phyloP scores from a whole-genome alignment of 2,797 vertebrate genomes.

The Sarcophilus harrisii region DNA sequence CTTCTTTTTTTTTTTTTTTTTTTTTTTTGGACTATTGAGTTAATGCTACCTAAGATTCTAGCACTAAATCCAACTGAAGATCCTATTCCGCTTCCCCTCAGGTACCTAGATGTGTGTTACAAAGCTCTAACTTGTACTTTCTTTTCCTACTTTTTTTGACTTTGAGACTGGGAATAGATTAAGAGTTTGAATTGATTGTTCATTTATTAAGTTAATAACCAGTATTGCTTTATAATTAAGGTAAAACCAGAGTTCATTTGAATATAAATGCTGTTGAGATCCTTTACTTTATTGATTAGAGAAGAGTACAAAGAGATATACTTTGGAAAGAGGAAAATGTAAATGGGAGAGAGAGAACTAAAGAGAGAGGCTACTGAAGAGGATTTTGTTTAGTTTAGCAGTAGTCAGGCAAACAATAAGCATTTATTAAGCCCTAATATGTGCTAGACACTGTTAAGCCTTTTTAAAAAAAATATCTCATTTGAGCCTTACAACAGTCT shows the following conservation, averaged over 20 bases:
- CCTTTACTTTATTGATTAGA: not conserved
- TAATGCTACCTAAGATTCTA: not conserved
- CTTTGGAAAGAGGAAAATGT: not conserved
- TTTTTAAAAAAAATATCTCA: not conserved
- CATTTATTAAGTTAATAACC: not conserved
- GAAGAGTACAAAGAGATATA: not conserved
- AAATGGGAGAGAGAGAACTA: not conserved
- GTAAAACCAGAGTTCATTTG: not conserved
- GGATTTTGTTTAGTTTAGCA: not conserved
- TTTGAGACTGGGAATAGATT: not conserved
- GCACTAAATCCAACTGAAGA: not conserved
- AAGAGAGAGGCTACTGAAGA: not conserved
- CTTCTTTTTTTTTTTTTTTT: too few species aligned
- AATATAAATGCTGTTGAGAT: not conserved
- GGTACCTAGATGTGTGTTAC: not conserved
- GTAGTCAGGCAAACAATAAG: not conserved
- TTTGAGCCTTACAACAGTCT: not conserved
- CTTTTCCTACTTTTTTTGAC: not conserved
- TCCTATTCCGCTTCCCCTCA: not conserved
- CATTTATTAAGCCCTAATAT: not conserved
- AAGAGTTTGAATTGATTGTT: not conserved
- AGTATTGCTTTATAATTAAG: not conserved
- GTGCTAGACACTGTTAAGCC: not conserved
- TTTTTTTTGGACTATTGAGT: not conserved
- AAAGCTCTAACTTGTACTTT: not conserved